These are phyloP conservation scores for Scolanthus callimorphus DNA, from an alignment of 92 coral and sea anemone species.

Conservation along the genomic window DNA sequence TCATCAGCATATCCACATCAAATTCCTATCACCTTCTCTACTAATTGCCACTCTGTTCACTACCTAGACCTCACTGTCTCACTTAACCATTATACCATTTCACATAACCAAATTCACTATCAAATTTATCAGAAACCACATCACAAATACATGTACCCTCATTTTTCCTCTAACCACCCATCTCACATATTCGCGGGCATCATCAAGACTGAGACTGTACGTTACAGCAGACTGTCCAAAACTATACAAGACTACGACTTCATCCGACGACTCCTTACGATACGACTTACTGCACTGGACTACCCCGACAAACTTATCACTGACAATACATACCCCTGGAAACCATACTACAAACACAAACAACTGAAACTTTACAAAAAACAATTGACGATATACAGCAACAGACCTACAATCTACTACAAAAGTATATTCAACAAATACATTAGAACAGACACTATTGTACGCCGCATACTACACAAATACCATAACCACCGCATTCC, in stretches of 20 bases:
- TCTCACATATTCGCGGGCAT: conserved; percentile 5
- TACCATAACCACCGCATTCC: not conserved
- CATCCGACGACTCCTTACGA: not conserved
- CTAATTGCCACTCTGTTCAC: not conserved
- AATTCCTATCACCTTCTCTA: not conserved
- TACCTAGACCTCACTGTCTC: not conserved
- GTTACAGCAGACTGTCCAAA: conserved; percentile 24
- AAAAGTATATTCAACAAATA: not conserved
- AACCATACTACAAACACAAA: not conserved
- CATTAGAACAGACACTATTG: not conserved
- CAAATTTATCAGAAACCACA: conserved; percentile 28
- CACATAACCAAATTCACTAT: not conserved
- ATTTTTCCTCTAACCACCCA: too few relatives aligned
- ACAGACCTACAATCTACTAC: not conserved
- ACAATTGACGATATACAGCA: not conserved
- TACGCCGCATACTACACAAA: not conserved
- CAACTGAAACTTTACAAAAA: not conserved
- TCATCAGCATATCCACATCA: not conserved
- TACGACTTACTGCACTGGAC: not conserved
- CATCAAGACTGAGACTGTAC: conserved; percentile 6
- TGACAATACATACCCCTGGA: not conserved
- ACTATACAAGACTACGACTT: conserved; percentile 11
- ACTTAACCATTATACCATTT: not conserved
- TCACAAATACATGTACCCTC: conserved; percentile 37
- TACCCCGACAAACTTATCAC: conserved; percentile 9